Evolutionary conservation across 2,113 vertebrate species (phyloP).

Genomic region (Vidua chalybeata): DNA sequence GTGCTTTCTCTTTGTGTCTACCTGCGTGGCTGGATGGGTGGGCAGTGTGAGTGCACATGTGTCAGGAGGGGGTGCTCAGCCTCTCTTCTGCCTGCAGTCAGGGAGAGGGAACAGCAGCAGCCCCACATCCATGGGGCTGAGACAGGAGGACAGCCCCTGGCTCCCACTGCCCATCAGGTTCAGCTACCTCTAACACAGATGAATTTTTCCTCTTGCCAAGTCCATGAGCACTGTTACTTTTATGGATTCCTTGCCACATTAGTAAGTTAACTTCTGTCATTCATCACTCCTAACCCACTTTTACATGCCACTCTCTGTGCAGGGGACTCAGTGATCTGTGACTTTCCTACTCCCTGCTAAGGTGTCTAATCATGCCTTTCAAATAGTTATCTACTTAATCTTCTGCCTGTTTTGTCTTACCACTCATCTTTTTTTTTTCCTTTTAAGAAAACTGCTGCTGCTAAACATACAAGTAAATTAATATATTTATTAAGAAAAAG

Average conservation of each 20-base stretch:
- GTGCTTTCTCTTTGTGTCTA: fast-evolving
- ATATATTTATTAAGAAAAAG: not conserved
- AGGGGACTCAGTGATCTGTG: not conserved
- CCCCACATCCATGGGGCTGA: not conserved
- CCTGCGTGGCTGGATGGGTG: not conserved
- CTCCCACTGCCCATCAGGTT: not conserved
- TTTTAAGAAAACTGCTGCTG: not conserved
- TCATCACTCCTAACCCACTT: not conserved
- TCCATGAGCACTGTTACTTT: not conserved
- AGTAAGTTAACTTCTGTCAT: not conserved
- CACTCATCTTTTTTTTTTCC: not conserved
- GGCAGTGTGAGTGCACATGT: not conserved
- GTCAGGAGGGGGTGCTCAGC: not conserved
- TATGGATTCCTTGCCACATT: not conserved
- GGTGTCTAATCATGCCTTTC: not conserved
- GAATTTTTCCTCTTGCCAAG: not conserved
- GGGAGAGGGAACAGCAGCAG: not conserved
- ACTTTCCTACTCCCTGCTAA: not conserved
- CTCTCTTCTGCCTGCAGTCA: not conserved
- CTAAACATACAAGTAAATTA: not conserved
- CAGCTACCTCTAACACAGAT: not conserved
- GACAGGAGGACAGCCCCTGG: not conserved
- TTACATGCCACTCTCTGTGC: not conserved
- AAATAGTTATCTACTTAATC: not conserved
- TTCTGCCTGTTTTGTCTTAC: not conserved